Evolutionary conservation across 1,140 invertebrate genomes (phyloP).

Genomic region (Myzus persicae): DNA sequence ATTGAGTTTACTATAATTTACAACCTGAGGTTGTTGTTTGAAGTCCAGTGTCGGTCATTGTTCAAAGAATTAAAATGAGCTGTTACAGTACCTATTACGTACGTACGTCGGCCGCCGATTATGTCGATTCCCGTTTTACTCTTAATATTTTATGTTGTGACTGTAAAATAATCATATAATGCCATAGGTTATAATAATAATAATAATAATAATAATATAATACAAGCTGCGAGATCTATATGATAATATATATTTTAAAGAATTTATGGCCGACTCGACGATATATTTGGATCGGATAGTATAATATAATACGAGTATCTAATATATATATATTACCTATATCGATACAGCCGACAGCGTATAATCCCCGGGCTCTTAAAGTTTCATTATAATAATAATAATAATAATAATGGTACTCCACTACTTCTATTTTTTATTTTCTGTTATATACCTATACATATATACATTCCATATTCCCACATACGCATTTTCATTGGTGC

Average conservation of each 20-base stretch:
- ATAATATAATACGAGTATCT: background rate
- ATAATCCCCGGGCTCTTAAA: slow-evolving; percentile 28
- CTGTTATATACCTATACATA: background rate
- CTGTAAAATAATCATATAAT: background rate
- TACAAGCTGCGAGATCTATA: background rate
- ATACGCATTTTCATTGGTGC: background rate
- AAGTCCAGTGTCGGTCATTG: background rate
- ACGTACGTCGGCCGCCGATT: background rate
- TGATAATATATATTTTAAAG: slow-evolving; percentile 33
- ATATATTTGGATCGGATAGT: background rate
- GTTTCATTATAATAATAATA: slow-evolving; percentile 30
- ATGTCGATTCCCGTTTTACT: slow-evolving; percentile 3
- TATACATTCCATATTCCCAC: background rate
- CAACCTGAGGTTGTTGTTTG: background rate
- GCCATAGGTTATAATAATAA: slow-evolving; percentile 22
- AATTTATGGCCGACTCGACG: background rate
- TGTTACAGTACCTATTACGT: background rate
- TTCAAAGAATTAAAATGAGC: background rate
- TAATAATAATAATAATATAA: background rate
- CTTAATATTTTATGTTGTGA: slow-evolving; percentile 29
- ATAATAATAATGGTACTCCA: slow-evolving; percentile 13
- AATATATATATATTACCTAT: background rate
- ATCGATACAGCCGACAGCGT: slow-evolving; percentile 24
- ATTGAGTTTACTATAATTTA: background rate
- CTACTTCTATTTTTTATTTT: background rate